These are phyloP conservation scores for Sebastolobus altivelis DNA, from an alignment of 2,797 vertebrate genomes.

Conservation along the genomic window DNA sequence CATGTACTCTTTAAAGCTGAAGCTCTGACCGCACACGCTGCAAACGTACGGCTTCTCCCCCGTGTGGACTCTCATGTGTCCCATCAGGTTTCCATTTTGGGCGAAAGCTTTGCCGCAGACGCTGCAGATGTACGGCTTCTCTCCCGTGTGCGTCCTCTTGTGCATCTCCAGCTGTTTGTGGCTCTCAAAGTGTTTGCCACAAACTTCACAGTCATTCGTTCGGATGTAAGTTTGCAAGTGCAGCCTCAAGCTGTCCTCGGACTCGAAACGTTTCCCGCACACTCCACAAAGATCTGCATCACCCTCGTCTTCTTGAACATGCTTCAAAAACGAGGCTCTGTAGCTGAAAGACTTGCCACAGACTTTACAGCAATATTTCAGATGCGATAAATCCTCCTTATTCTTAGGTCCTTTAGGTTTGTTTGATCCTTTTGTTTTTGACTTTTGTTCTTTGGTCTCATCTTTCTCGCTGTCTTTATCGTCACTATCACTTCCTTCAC, in stretches of 20 bases:
- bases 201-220: constrained; percentile 42
- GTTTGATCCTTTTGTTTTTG: background rate
- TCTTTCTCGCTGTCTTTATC: background rate
- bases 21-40: constrained; percentile 41
- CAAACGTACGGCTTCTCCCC: constrained; percentile 49
- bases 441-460: constrained; percentile 1
- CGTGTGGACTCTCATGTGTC: constrained; percentile 58
- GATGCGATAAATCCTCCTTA: background rate
- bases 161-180: constrained; percentile 55
- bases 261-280: constrained; percentile 42
- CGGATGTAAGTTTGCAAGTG: constrained; percentile 40
- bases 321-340: constrained; percentile 54
- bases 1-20: constrained; percentile 55
- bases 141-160: constrained; percentile 53
- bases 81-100: constrained; percentile 51
- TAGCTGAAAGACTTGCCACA: constrained; percentile 53
- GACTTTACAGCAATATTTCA: constrained; percentile 50
- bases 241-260: constrained; percentile 26
- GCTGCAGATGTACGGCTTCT: constrained; percentile 58
- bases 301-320: constrained; percentile 45
- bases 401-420: background rate
- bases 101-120: constrained; percentile 55
- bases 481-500: background rate
- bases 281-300: constrained; percentile 25
- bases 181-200: constrained; percentile 44